Conservation (phyloP, 2,888 invertebrate genomes). For the Acrobasis suavella region DNA sequence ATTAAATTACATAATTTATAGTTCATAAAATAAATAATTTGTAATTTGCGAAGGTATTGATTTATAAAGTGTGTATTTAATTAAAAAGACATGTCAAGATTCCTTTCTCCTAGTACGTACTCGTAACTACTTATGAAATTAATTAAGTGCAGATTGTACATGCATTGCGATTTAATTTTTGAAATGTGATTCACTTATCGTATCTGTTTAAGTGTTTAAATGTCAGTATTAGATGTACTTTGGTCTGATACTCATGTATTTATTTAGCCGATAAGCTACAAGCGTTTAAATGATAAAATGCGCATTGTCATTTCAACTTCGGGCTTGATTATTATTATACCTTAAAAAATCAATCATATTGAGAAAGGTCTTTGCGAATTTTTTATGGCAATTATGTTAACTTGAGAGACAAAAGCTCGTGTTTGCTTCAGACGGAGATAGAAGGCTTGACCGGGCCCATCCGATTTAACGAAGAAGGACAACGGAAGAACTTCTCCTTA, state of each 20-base stretch:
- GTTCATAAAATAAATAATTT: too few species aligned
- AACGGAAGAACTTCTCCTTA: slow-evolving; percentile 92
- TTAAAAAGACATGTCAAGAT: too few species aligned
- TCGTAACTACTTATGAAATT: background rate
- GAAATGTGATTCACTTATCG: background rate
- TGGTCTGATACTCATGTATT: too few species aligned
- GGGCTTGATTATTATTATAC: background rate
- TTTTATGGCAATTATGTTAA: slow-evolving; percentile 20
- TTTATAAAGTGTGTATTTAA: too few species aligned
- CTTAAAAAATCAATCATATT: background rate
- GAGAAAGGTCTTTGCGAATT: background rate
- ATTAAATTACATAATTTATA: too few species aligned
- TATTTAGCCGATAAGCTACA: background rate
- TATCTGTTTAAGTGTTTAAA: too few species aligned
- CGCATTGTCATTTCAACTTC: slow-evolving; percentile 3
- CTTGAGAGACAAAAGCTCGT: slow-evolving; percentile 50
- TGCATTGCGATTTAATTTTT: background rate
- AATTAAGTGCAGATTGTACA: background rate
- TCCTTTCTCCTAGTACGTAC: background rate
- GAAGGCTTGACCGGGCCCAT: slow-evolving; percentile 94
- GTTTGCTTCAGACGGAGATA: slow-evolving; percentile 89
- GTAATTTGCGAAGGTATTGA: too few species aligned
- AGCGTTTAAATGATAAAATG: background rate
- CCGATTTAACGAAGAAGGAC: slow-evolving; percentile 92
- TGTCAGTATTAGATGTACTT: too few species aligned